These are phyloP conservation scores for Limnephilus rhombicus DNA, from an alignment of 2,888 invertebrate genomes.

Conservation along the genomic window DNA sequence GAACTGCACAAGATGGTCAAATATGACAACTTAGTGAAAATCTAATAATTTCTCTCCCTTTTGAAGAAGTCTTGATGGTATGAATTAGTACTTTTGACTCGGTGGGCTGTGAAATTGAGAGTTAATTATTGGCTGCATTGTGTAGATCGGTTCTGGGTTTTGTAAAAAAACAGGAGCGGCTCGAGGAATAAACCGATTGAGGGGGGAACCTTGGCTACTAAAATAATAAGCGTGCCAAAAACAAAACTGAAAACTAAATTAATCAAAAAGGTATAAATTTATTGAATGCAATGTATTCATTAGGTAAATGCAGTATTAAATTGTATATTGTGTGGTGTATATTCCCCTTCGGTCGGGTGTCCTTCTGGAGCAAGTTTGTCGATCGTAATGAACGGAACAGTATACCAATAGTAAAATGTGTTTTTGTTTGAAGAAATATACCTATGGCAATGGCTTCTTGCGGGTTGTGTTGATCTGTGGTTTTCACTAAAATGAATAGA, in stretches of 20 bases:
- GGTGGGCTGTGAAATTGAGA: neutral
- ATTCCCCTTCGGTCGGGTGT: neutral
- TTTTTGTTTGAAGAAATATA: constrained; percentile 63
- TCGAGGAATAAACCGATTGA: constrained; percentile 5
- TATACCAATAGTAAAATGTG: constrained; percentile 62
- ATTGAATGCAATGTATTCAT: neutral
- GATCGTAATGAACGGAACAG: constrained; percentile 37
- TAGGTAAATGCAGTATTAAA: neutral
- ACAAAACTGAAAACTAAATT: neutral
- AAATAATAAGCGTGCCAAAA: constrained; percentile 2
- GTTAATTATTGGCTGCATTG: neutral
- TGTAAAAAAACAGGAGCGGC: neutral
- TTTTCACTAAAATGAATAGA: constrained; percentile 61
- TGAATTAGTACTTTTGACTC: neutral
- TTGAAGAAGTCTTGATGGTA: neutral
- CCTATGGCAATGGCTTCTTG: constrained; percentile 63
- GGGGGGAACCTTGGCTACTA: neutral
- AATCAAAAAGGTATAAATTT: neutral
- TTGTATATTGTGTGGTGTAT: neutral
- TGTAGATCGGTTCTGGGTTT: constrained; percentile 2
- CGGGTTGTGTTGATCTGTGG: constrained; percentile 64
- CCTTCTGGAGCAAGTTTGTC: constrained; percentile 12
- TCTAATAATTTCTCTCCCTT: neutral
- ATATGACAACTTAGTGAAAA: neutral
- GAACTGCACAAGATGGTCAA: neutral